Evolutionary conservation across 2,888 invertebrate species (phyloP), one percentile per base, ranked within the genome.

Genomic region (Synergus umbraculus): DNA sequence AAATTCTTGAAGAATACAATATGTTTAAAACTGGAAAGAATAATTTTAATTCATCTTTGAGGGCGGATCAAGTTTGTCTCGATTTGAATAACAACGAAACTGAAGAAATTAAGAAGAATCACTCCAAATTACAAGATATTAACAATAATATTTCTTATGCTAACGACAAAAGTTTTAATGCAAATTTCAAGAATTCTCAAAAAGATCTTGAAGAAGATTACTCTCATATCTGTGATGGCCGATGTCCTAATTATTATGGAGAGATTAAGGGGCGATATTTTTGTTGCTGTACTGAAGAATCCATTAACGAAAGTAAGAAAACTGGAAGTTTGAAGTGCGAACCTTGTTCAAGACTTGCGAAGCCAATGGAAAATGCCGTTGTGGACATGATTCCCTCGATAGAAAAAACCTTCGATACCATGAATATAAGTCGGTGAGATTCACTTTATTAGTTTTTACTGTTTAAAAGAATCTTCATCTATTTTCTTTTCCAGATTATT

Each of bases 351-450:
- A 41, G 18, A 73, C 4, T 10, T 13, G 29, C 29, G 12, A 29
- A 1, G 13, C 29, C 29, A 12, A 29, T 63, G 1, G 41, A 43
- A 9, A 77, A 76, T 69, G 76, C 77, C 46, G 78, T 85, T 79
- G 82, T 78, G 2, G 83, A 86, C 66, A 83, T 85, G 15, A 79
- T 80, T 12, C 46, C 66, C 12, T 84, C 83, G 2, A 84, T 86
- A 60, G 79, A 81, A 41, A 79, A 86, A 76, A 84, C 84, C 37
- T 86, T 86, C 54, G 82, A 86, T 58, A 81, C 83, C 63, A 84
- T 86, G 29, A 77, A 85, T 69, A 76, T 76, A 29, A 83, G 84
- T 18, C 82, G 85, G 87, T 63, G 63, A 63, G 63, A 63, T 29
- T 29, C 22, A 22, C 4, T 63, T 63, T 5, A 29, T 29, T 63